phyloP scores from a whole-genome alignment of 2,113 vertebrate genomes.

The Erythrolamprus reginae region DNA sequence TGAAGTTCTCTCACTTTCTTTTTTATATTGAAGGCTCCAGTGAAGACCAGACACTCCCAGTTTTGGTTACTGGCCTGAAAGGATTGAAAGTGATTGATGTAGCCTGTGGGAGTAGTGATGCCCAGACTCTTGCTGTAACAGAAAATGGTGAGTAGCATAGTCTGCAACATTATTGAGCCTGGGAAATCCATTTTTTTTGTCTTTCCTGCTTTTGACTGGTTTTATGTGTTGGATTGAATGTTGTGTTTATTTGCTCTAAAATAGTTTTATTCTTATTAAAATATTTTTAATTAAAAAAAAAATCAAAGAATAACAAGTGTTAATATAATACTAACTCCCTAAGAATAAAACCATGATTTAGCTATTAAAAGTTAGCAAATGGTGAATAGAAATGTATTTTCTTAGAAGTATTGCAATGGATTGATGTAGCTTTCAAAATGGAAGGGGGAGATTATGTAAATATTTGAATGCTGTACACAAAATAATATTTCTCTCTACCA shows the following conservation, averaged over 20 bases:
- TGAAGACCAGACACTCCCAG: constrained; percentile 94
- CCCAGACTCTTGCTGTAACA: constrained; percentile 93
- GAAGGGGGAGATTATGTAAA: neutral
- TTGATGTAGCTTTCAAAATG: neutral
- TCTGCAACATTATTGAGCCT: neutral
- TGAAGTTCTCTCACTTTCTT: neutral
- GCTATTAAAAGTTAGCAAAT: no score
- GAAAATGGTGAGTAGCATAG: constrained; percentile 82
- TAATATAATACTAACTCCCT: no score
- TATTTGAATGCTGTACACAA: neutral
- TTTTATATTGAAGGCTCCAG: constrained; percentile 82
- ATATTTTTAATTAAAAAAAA: no score
- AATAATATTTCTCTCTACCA: neutral
- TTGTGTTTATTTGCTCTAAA: neutral
- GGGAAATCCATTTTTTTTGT: neutral
- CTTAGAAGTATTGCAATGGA: neutral
- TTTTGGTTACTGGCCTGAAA: constrained; percentile 91
- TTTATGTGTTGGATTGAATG: neutral
- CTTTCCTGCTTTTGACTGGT: neutral
- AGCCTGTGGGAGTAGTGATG: constrained; percentile 93
- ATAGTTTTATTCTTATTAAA: neutral
- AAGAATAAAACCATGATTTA: no score
- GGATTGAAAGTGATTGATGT: constrained; percentile 93
- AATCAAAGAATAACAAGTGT: no score
- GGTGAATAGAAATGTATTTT: neutral